Percentiles rank a stretch among this genome's conserved stretches.
Evolutionary conservation across 2,888 invertebrate genomes (phyloP).

Genomic region (Stenodema calcarata): DNA sequence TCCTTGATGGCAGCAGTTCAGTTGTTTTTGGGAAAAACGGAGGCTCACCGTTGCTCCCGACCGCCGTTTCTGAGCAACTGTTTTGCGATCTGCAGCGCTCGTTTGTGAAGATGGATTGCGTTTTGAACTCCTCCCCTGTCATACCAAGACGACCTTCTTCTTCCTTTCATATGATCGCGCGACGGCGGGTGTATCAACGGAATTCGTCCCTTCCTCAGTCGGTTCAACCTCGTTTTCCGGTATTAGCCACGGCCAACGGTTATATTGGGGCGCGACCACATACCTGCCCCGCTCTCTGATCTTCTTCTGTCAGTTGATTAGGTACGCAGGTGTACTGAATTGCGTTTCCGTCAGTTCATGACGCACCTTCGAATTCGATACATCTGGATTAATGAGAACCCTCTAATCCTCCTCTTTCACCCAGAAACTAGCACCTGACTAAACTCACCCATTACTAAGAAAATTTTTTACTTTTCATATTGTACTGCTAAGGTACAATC

Average conservation of each 20-base stretch:
- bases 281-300: no score
- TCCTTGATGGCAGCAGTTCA: neutral
- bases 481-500: no score
- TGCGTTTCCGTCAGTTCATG: no score
- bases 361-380: no score
- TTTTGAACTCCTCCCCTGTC: neutral
- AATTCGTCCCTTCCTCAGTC: neutral
- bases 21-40: neutral
- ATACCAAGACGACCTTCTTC: neutral
- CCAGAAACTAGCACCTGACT: no score
- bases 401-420: no score
- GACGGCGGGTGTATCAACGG: neutral
- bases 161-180: neutral
- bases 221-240: neutral
- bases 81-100: conserved; percentile 9
- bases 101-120: conserved; percentile 16
- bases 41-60: neutral
- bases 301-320: no score
- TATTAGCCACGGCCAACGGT: neutral
- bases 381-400: no score
- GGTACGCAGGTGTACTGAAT: no score
- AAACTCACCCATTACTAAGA: no score
- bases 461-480: no score
- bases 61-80: neutral
- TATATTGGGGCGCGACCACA: no score